Conservation (phyloP, 2,797 vertebrate genomes). For the Onychomys arenicola region DNA sequence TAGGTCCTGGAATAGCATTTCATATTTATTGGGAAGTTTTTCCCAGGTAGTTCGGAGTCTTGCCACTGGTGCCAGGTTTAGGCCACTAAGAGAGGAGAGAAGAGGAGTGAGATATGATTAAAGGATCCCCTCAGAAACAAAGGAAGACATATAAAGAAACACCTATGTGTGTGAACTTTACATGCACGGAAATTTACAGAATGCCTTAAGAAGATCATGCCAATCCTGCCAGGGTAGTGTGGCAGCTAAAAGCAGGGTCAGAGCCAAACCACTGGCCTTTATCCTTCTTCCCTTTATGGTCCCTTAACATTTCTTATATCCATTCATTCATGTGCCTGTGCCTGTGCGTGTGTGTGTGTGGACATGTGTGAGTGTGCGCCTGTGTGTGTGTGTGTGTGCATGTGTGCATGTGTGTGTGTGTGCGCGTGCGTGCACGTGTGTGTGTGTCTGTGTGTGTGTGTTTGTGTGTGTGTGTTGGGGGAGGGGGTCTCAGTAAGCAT, state of each 20-base stretch:
- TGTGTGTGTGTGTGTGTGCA: too few relatives aligned
- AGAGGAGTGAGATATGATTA: not conserved
- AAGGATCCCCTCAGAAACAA: not conserved
- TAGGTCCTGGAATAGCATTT: conserved; percentile 98
- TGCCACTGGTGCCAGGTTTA: conserved; percentile 98
- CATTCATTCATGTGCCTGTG: not conserved
- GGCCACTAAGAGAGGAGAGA: conserved; percentile 88
- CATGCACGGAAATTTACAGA: not conserved
- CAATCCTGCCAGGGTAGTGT: not conserved
- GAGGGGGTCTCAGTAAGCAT: not conserved
- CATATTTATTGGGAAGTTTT: conserved; percentile 98
- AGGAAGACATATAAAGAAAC: not conserved
- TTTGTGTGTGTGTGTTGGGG: fast-evolving
- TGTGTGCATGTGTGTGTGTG: too few relatives aligned
- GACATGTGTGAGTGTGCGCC: too few relatives aligned
- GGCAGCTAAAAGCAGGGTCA: not conserved
- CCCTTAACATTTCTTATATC: not conserved
- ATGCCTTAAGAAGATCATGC: not conserved
- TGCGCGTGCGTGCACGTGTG: too few relatives aligned
- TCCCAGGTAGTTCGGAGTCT: conserved; percentile 98
- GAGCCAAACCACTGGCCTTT: not conserved
- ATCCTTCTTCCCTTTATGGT: not conserved
- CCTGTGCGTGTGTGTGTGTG: not conserved
- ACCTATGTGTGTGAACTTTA: not conserved
- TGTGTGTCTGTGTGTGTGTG: too few relatives aligned